A percentile compares a stretch with the other conserved stretches of the same genome.
Conservation (phyloP, 2,113 vertebrate genomes). For the Hassar affinis region DNA sequence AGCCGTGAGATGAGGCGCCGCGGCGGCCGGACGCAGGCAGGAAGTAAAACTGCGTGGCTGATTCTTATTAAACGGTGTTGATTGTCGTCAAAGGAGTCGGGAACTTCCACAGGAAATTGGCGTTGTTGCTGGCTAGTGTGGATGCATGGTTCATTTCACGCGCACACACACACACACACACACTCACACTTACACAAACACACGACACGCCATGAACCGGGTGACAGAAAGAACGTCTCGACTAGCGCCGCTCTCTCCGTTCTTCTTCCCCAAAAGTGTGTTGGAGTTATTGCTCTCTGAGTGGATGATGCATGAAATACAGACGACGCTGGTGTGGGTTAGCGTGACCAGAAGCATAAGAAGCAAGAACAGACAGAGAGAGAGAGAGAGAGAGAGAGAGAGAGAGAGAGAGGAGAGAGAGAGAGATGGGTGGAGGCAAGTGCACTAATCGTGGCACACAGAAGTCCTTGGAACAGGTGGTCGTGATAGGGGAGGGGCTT, state of each 20-base stretch:
- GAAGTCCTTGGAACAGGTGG: constrained; percentile 73
- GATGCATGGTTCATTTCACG: neutral
- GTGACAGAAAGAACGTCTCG: neutral
- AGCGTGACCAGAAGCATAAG: neutral
- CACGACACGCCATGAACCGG: neutral
- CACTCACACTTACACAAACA: neutral
- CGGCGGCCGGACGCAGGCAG: neutral
- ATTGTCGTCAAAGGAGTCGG: neutral
- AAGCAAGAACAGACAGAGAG: neutral
- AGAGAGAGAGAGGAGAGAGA: neutral
- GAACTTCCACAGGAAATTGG: constrained; percentile 9
- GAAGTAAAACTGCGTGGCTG: neutral
- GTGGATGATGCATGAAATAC: neutral
- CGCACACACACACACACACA: constrained; percentile 21
- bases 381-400: constrained; percentile 4
- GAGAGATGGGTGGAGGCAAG: constrained; percentile 64
- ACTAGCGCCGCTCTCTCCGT: constrained; percentile 1
- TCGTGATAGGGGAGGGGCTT: neutral
- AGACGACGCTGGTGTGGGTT: constrained; percentile 47
- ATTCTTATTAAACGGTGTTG: neutral
- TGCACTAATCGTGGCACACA: constrained; percentile 75
- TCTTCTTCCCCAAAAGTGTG: neutral
- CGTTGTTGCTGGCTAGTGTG: neutral
- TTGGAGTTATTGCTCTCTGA: constrained; percentile 49
- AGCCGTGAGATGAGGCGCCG: too few relatives aligned